A percentile compares a stretch with the other conserved stretches of the same genome.
Conservation (phyloP, 53 echinoderm and acorn worm species). For the Temnopleurus reevesii region DNA sequence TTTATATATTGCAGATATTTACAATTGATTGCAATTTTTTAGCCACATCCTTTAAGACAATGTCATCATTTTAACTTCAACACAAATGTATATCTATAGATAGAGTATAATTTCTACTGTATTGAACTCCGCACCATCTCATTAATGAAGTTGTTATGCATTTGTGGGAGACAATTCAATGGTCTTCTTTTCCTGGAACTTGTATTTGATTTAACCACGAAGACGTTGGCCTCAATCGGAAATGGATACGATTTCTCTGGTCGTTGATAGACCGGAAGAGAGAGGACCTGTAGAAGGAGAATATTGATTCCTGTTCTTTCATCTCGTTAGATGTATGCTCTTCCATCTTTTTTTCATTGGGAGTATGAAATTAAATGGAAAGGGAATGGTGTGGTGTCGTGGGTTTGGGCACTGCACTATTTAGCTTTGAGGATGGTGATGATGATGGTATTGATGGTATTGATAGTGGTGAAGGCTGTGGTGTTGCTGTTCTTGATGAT, state of each 20-base stretch:
- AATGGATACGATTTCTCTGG: slow-evolving; percentile 13
- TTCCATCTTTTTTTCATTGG: background rate
- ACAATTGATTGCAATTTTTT: too few relatives aligned
- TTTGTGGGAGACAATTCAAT: background rate
- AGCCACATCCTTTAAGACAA: too few relatives aligned
- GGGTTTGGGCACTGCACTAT: background rate
- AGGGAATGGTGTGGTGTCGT: background rate
- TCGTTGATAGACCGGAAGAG: slow-evolving; percentile 12
- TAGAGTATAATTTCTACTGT: background rate
- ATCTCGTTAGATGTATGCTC: background rate
- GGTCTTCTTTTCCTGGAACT: background rate
- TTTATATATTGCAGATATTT: too few relatives aligned
- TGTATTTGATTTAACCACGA: background rate
- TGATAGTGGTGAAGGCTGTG: background rate
- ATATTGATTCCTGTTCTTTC: background rate
- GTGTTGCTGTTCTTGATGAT: background rate
- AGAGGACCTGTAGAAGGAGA: background rate
- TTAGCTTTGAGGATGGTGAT: background rate
- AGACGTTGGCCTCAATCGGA: background rate
- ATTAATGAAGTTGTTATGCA: background rate
- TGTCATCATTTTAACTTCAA: too few relatives aligned
- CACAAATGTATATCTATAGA: too few relatives aligned
- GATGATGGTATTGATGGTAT: background rate
- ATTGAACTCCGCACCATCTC: background rate
- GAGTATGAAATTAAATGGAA: background rate